Base-by-base conservation (phyloP, 2,888 invertebrate species). In the Ectemnius lituratus region DNA sequence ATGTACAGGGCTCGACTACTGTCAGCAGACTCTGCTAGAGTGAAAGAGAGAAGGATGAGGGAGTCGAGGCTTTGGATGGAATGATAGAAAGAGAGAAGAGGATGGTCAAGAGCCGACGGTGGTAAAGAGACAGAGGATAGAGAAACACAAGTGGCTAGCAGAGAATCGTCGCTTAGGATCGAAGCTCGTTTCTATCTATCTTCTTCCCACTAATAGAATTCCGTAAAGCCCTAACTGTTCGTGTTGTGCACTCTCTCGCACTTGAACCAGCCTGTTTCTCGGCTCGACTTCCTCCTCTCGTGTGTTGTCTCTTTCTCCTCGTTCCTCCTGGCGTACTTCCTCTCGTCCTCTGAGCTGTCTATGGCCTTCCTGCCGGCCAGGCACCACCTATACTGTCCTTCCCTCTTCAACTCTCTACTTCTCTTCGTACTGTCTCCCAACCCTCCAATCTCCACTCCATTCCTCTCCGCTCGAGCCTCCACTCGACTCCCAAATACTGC, bases 401-500 rank as follows among this genome's bases (percentile, higher is more conserved):
- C 70, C 67, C 63, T 64, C 67, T 72, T 69, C 70, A 64, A 47
- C 68, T 59, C 67, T 76, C 62, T 65, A 66, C 75, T 64, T 76
- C 76, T 75, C 63, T 78, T 3, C 23, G 23, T 80, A 78, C 73
- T 82, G 73, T 78, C 70, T 78, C 69, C 66, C 56, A 78, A 62
- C 64, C 69, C 80, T 77, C 77, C 75, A 76, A 79, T 78, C 78
- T 79, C 75, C 80, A 76, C 80, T 82, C 75, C 73, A 78, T 80
- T 80, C 78, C 82, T 78, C 79, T 76, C 73, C 69, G 73, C 75
- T 79, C 76, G 67, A 83, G 80, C 76, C 78, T 82, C 80, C 84
- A 83, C 87, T 88, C 86, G 84, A 86, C 85, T 86, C 83, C 84
- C 84, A 83, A 88, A 88, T 88, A 88, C 86, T 87, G 88, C 88